phyloP scores from a whole-genome alignment of 2,113 vertebrate species.

The Tyrannus savana region DNA sequence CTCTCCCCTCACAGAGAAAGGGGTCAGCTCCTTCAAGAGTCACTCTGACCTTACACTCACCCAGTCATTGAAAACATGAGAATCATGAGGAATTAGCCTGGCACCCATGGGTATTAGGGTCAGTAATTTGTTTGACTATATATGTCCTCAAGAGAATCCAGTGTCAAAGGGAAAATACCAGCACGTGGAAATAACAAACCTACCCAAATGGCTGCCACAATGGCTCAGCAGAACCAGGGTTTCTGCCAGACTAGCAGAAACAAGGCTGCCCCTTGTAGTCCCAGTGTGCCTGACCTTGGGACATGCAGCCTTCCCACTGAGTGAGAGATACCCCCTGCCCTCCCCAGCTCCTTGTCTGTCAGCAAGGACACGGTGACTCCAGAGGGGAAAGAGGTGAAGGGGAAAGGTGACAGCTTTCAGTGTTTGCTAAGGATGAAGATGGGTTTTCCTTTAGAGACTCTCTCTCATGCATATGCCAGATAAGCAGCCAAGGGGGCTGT shows the following conservation, averaged over 20 bases:
- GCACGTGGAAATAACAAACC: not conserved
- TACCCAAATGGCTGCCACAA: not conserved
- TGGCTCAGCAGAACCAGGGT: not conserved
- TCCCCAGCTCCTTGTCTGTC: not conserved
- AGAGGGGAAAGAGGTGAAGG: not conserved
- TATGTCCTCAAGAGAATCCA: not conserved
- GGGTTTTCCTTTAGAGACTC: not conserved
- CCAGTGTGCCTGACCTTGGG: not conserved
- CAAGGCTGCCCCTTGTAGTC: not conserved
- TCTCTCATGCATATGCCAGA: not conserved
- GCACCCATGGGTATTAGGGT: rapidly evolving
- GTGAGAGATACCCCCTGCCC: not conserved
- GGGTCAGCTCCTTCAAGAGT: not conserved
- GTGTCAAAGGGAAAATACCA: not conserved
- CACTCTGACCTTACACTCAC: not conserved
- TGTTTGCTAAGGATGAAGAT: not conserved
- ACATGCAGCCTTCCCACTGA: not conserved
- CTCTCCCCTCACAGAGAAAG: not conserved
- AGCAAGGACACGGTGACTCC: not conserved
- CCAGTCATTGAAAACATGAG: not conserved
- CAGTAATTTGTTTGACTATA: not conserved
- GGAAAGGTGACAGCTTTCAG: not conserved
- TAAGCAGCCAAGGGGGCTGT: not conserved
- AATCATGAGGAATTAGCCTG: not conserved
- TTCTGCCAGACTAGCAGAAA: not conserved